Evolutionary conservation across 1,140 invertebrate species (phyloP).

Genomic region (Oedothorax gibbosus): DNA sequence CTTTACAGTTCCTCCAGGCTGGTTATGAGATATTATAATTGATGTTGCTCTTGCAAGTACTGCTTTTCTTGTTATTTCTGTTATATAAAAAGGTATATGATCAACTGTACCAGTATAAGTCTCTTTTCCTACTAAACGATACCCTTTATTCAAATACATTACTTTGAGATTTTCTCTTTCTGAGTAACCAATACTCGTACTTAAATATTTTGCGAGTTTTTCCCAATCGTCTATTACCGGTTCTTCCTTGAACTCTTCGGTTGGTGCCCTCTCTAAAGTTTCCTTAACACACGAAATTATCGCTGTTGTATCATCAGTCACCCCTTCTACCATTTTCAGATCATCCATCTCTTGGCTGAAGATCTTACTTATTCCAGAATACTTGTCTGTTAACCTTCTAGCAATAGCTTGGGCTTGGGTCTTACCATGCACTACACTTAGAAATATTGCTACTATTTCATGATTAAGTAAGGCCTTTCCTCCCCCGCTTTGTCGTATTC

Average conservation of each 20-base stretch:
- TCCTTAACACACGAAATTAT: constrained; percentile 19
- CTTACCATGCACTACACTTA: constrained; percentile 25
- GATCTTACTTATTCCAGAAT: constrained; percentile 20
- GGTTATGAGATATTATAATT: constrained; percentile 13
- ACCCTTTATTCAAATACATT: constrained; percentile 9
- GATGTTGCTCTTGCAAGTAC: not conserved
- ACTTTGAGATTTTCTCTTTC: not conserved
- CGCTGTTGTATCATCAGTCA: constrained; percentile 15
- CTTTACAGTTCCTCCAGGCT: not conserved
- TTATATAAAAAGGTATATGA: not conserved
- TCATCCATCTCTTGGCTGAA: constrained; percentile 24
- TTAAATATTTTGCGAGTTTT: too few relatives aligned
- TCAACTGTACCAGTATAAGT: constrained; percentile 9
- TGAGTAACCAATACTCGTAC: not conserved
- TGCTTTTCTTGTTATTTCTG: not conserved
- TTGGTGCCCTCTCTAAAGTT: constrained; percentile 24
- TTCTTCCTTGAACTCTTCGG: constrained; percentile 13
- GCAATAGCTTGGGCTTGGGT: constrained; percentile 25
- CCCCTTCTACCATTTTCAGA: constrained; percentile 45
- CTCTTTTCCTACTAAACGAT: not conserved
- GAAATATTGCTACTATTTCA: constrained; percentile 27
- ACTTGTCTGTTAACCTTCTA: constrained; percentile 23
- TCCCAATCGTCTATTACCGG: constrained; percentile 3
- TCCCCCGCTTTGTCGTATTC: not conserved
- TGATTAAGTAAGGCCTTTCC: constrained; percentile 24